These are phyloP conservation scores for Diabrotica balteata DNA, from an alignment of 2,888 invertebrate species.

Conservation along the genomic window DNA sequence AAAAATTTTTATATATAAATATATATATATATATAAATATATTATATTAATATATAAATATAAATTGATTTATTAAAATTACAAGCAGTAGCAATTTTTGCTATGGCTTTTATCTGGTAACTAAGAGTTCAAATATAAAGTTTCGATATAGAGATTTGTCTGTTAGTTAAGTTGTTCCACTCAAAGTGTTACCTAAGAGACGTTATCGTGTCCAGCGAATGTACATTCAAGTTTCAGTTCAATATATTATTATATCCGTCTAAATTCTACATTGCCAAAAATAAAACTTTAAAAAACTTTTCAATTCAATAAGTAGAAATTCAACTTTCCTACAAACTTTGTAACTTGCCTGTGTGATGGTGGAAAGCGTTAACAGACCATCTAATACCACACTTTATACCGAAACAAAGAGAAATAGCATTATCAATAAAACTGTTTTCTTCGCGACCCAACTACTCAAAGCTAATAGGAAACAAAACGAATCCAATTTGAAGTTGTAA, in stretches of 20 bases:
- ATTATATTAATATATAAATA: too few species aligned
- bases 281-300: slow-evolving; percentile 23
- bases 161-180: too few species aligned
- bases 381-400: slow-evolving; percentile 25
- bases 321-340: slow-evolving; percentile 23
- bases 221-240: slow-evolving; percentile 20
- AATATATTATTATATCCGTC: slow-evolving; percentile 23
- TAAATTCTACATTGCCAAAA: slow-evolving; percentile 25
- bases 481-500: slow-evolving; percentile 17
- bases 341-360: slow-evolving; percentile 17
- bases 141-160: too few species aligned
- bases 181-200: not conserved
- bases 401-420: slow-evolving; percentile 26
- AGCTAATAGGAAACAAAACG: slow-evolving; percentile 21
- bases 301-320: slow-evolving; percentile 26
- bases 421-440: slow-evolving; percentile 22
- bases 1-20: too few species aligned
- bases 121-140: too few species aligned
- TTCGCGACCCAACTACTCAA: slow-evolving; percentile 18
- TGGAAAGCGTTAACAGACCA: slow-evolving; percentile 22
- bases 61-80: too few species aligned
- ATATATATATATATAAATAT: too few species aligned
- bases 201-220: slow-evolving; percentile 17
- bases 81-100: too few species aligned
- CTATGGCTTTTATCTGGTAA: too few species aligned